phyloP scores from a whole-genome alignment of 1,140 invertebrate species.

The Drosophila lini region DNA sequence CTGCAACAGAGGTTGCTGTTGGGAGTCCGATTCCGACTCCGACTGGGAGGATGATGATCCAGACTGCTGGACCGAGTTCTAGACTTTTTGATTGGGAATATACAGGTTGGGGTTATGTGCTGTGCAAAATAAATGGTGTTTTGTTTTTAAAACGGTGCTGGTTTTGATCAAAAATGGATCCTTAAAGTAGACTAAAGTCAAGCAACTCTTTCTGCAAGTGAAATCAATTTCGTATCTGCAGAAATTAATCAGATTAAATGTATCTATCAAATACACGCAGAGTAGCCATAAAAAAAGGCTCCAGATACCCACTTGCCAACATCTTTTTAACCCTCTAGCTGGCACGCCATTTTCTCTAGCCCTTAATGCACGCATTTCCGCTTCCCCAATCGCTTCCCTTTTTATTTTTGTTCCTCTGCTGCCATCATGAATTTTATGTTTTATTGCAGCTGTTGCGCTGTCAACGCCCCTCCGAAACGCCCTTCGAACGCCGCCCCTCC shows the following conservation, averaged over 20 bases:
- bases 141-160: too few relatives aligned
- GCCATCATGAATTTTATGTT: slow-evolving; percentile 43
- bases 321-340: neutral
- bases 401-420: slow-evolving; percentile 11
- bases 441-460: slow-evolving; percentile 44
- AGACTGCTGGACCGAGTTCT: slow-evolving; percentile 1
- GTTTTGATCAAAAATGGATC: neutral
- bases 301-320: neutral
- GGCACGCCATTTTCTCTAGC: slow-evolving; percentile 29
- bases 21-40: slow-evolving; percentile 8
- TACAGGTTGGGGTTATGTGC: neutral
- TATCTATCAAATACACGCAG: neutral
- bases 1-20: neutral
- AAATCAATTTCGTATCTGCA: neutral
- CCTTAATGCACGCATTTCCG: slow-evolving; percentile 43
- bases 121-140: neutral
- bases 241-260: neutral
- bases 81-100: slow-evolving; percentile 4
- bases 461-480: slow-evolving; percentile 7
- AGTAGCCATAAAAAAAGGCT: neutral
- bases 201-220: neutral
- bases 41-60: neutral
- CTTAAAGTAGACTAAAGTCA: neutral
- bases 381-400: slow-evolving; percentile 2
- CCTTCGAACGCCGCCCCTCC: neutral